phyloP scores from a whole-genome alignment of 2,888 invertebrate genomes.

The Cheilosia pagana region DNA sequence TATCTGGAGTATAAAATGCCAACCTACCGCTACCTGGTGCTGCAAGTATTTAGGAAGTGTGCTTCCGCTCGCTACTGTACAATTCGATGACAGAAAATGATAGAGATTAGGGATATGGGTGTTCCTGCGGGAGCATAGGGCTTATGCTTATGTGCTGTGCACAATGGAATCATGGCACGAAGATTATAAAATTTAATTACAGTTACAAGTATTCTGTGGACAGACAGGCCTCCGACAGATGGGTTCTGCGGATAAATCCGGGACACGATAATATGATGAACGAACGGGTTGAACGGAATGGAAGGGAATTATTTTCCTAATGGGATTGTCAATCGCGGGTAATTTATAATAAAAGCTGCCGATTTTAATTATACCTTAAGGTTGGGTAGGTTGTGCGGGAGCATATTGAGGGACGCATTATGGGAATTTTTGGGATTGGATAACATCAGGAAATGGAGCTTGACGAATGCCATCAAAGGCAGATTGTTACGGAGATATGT shows the following conservation, averaged over 20 bases:
- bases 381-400: too few species aligned
- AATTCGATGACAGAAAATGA: constrained; percentile 53
- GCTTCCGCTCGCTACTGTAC: constrained; percentile 38
- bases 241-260: constrained; percentile 28
- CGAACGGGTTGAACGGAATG: constrained; percentile 19
- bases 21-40: constrained; percentile 49
- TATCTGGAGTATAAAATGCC: constrained; percentile 26
- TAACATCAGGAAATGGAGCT: constrained; percentile 25
- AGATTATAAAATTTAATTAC: constrained; percentile 75
- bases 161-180: constrained; percentile 64
- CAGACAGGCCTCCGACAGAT: constrained; percentile 52
- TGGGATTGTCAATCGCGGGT: constrained; percentile 41
- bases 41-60: constrained; percentile 44
- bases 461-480: constrained; percentile 19
- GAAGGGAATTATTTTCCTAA: constrained; percentile 31
- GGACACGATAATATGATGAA: constrained; percentile 28
- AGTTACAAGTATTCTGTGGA: constrained; percentile 38
- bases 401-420: not conserved
- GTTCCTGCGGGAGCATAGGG: constrained; percentile 40
- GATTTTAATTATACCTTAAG: constrained; percentile 45
- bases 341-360: constrained; percentile 24
- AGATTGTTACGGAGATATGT: too few species aligned
- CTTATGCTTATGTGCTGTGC: constrained; percentile 20
- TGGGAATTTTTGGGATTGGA: constrained; percentile 8
- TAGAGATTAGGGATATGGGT: constrained; percentile 56